These are phyloP conservation scores for Noctua janthina DNA, from an alignment of 2,888 invertebrate species.

Conservation along the genomic window DNA sequence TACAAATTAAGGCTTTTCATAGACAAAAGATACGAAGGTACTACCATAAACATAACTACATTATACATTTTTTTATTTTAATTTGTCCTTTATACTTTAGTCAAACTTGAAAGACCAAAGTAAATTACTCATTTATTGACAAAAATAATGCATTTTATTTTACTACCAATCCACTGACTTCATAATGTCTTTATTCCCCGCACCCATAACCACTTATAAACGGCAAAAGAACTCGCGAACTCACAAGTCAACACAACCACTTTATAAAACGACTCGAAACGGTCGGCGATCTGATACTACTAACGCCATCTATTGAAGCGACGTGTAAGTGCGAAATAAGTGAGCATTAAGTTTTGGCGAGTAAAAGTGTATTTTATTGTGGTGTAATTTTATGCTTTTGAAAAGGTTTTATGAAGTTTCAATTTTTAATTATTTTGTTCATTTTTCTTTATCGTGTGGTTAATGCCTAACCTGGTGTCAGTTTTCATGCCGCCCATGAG, in stretches of 20 bases:
- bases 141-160: background rate
- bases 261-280: background rate
- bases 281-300: conserved; percentile 35
- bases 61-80: background rate
- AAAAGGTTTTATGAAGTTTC: background rate
- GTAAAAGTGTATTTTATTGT: background rate
- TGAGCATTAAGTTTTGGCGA: background rate
- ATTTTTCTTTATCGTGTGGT: background rate
- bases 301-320: conserved; percentile 64
- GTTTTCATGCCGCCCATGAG: no score
- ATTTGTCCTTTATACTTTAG: background rate
- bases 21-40: background rate
- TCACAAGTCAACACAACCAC: background rate
- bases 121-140: background rate
- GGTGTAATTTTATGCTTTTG: background rate
- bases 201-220: conserved; percentile 3
- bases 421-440: background rate
- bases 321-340: conserved; percentile 18
- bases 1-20: background rate
- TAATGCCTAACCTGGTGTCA: no score
- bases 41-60: background rate
- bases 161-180: background rate
- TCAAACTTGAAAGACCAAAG: background rate
- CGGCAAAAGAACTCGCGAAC: conserved; percentile 1
- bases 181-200: background rate